Base-by-base conservation (phyloP, 2,888 invertebrate species). In the Caprella mutica region DNA sequence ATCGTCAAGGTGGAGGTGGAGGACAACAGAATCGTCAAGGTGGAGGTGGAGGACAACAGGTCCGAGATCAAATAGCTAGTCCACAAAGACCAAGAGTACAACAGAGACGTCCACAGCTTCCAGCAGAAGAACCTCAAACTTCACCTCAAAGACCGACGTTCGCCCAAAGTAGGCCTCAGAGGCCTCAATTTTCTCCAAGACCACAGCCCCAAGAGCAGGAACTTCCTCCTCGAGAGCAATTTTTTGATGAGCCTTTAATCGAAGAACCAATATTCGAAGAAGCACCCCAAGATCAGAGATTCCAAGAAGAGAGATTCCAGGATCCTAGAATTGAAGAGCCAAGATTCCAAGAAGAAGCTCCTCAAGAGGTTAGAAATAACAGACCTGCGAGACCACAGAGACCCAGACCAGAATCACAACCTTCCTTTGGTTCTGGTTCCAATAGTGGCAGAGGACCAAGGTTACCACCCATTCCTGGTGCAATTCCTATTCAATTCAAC, bases 401-500 rank as follows among this genome's bases (percentile, higher is more conserved):
- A 29, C 27, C 58, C 46, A n/a, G 48, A 46, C 48, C 40, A 42
- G 24, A 40, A 21, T 42, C 52, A 52, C 30, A 48, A 50, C 61
- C 44, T 1, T 48, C 30, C 48, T 30, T 48, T n/a, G 29, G 29
- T 19, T n/a, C 27, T n/a, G 48, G 48, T 9, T 27, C 48, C 5
- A 48, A 27, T 21, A 30, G 48, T 21, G 48, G 29, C n/a, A 5
- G 19, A 9, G 48, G 48, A 8, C 48, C 48, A 9, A 29, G 61
- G 42, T 52, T 51, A 12, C 51, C 61, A 3, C 61, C 61, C 23
- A 58, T 61, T 43, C 55, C 52, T 26, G 55, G 55, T 12, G 61
- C 61, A 12, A 52, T 58, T 19, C 61, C 61, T 3, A 42, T 61
- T 12, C 27, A 55, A 52, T 33, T 59, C 17, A 48, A 48, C 26